These are phyloP conservation scores for Tipula confusa DNA, from an alignment of 2,888 invertebrate species.

Conservation along the genomic window DNA sequence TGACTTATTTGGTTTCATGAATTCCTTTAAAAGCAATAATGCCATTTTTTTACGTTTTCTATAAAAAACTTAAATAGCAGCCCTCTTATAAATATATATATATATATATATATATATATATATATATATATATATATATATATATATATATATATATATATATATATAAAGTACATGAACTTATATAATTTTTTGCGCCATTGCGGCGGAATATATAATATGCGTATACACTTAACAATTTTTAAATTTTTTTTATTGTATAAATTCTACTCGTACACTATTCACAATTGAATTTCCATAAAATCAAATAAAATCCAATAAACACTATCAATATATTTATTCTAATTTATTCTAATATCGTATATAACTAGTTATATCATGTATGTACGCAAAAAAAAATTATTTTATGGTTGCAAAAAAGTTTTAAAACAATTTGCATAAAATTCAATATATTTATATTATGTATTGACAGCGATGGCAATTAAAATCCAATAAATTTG, in stretches of 20 bases:
- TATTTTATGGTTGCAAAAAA: neutral
- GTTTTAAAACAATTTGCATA: neutral
- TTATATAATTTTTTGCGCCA: neutral
- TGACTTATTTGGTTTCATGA: too few species aligned
- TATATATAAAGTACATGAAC: neutral
- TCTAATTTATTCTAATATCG: slow-evolving; percentile 16
- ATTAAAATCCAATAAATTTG: neutral
- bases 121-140: too few species aligned
- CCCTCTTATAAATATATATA: too few species aligned
- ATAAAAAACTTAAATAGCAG: too few species aligned
- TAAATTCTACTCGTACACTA: neutral
- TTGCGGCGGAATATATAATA: neutral
- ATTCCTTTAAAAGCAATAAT: too few species aligned
- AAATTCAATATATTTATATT: neutral
- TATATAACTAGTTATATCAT: too few species aligned
- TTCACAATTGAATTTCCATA: neutral
- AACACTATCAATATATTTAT: neutral
- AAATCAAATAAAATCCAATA: slow-evolving; percentile 3
- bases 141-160: too few species aligned
- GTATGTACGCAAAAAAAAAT: neutral
- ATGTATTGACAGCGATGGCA: neutral
- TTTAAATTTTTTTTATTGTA: neutral
- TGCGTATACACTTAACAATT: neutral
- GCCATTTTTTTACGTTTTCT: too few species aligned
- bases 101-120: too few species aligned